Conservation (phyloP, 2,113 vertebrate species). For the Cyprinodon brontotheroides region DNA sequence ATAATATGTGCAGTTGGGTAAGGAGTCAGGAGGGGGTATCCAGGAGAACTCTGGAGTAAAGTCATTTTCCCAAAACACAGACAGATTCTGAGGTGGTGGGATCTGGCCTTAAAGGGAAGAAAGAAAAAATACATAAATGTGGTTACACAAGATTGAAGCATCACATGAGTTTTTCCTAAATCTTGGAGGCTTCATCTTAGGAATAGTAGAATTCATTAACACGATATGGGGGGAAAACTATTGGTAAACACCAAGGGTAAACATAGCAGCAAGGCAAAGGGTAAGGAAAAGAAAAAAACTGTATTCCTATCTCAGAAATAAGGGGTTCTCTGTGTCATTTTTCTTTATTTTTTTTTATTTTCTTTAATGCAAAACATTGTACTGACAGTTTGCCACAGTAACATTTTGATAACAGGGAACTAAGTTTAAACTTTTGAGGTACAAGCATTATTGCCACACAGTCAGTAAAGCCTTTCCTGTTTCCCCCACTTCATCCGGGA, state of each 20-base stretch:
- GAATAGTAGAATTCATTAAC: not conserved
- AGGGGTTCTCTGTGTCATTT: not conserved
- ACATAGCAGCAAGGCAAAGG: no score
- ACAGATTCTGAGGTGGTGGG: constrained; percentile 26
- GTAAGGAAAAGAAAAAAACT: not conserved
- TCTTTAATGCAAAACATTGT: not conserved
- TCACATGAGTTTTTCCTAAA: not conserved
- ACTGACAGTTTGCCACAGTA: not conserved
- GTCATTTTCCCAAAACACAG: not conserved
- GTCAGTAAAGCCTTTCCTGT: not conserved
- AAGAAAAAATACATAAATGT: not conserved
- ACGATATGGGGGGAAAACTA: not conserved
- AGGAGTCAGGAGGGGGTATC: not conserved
- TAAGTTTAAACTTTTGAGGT: not conserved
- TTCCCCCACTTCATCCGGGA: not conserved
- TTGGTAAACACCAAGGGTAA: not conserved
- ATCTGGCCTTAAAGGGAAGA: constrained; percentile 5
- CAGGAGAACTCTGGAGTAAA: not conserved
- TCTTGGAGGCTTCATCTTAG: not conserved
- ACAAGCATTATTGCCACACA: no score
- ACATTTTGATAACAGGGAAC: not conserved
- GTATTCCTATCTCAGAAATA: not conserved
- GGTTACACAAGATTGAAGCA: not conserved
- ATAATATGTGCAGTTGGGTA: rapidly evolving
- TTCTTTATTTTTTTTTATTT: not conserved